Conservation (phyloP, 2,888 invertebrate species). For the Myathropa florea region DNA sequence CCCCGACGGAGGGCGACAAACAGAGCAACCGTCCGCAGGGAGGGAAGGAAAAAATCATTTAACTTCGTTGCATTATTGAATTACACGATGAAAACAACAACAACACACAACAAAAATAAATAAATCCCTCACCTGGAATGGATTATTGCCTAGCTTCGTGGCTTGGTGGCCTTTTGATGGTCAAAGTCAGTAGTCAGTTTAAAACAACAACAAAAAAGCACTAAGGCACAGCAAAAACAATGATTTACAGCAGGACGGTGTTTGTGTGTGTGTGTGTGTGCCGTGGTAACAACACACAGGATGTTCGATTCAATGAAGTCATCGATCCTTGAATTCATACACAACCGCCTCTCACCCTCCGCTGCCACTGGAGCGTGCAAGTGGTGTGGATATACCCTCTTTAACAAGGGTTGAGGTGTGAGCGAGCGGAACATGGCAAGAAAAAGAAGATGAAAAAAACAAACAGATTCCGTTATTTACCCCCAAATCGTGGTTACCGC, state of each 20-base stretch:
- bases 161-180: slow-evolving; percentile 59
- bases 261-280: slow-evolving; percentile 25
- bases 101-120: slow-evolving; percentile 4
- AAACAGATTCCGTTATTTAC: slow-evolving; percentile 60
- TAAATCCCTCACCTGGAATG: slow-evolving; percentile 58
- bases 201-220: slow-evolving; percentile 21
- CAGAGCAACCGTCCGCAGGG: neutral
- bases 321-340: slow-evolving; percentile 69
- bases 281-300: slow-evolving; percentile 59
- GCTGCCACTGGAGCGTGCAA: neutral
- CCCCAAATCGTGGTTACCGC: slow-evolving; percentile 61
- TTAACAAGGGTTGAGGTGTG: neutral
- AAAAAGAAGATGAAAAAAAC: neutral
- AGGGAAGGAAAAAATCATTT: slow-evolving; percentile 4
- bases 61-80: slow-evolving; percentile 66
- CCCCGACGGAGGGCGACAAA: neutral
- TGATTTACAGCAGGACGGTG: slow-evolving; percentile 27
- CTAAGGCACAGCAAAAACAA: too few species aligned
- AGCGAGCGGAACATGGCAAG: neutral
- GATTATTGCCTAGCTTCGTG: slow-evolving; percentile 50
- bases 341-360: slow-evolving; percentile 6
- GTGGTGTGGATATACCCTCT: slow-evolving; percentile 19
- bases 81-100: slow-evolving; percentile 50
- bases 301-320: slow-evolving; percentile 70
- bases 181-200: slow-evolving; percentile 65